phyloP scores from a whole-genome alignment of 2,888 invertebrate genomes.

The Acleris sparsana region DNA sequence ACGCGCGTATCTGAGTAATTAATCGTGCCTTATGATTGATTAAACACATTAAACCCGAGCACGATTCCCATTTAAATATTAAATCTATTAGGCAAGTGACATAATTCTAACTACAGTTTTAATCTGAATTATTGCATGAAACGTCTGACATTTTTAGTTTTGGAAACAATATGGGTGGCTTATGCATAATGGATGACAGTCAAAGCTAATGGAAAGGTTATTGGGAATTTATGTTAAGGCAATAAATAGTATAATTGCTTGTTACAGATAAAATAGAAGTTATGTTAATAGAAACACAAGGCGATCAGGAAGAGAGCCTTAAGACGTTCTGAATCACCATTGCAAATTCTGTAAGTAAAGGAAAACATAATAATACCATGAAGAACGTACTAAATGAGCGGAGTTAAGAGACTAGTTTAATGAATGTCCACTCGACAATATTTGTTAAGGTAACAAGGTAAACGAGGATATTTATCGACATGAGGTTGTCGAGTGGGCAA shows the following conservation, averaged over 20 bases:
- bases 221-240: conserved; percentile 68
- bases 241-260: conserved; percentile 71
- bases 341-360: conserved; percentile 21
- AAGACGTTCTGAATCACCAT: conserved; percentile 22
- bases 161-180: conserved; percentile 75
- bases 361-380: conserved; percentile 17
- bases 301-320: conserved; percentile 5
- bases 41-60: conserved; percentile 79
- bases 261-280: conserved; percentile 45
- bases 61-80: conserved; percentile 81
- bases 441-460: conserved; percentile 71
- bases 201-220: conserved; percentile 65
- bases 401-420: conserved; percentile 44
- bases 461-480: conserved; percentile 77
- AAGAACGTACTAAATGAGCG: conserved; percentile 23
- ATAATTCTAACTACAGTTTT: conserved; percentile 79
- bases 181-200: conserved; percentile 70
- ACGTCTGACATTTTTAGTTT: conserved; percentile 68
- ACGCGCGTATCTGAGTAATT: conserved; percentile 78
- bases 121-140: conserved; percentile 77
- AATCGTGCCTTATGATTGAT: conserved; percentile 82
- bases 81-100: conserved; percentile 78
- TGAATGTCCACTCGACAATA: conserved; percentile 59
- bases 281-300: conserved; percentile 30
- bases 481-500: conserved; percentile 72